phyloP scores from a whole-genome alignment of 2,797 vertebrate genomes.

The Astyanax mexicanus region DNA sequence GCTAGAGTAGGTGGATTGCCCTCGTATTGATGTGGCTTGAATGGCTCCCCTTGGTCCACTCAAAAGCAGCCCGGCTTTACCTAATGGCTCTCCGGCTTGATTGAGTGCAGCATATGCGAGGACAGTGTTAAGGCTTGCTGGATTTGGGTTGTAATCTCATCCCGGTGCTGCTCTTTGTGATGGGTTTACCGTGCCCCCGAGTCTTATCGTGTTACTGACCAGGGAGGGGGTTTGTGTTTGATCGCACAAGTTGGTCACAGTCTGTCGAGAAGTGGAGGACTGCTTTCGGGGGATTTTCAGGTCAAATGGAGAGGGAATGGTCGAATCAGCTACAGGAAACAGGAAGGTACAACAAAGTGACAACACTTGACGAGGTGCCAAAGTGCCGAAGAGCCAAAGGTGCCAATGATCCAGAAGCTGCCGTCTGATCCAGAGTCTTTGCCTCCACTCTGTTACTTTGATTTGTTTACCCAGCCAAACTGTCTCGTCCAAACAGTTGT shows the following conservation, averaged over 20 bases:
- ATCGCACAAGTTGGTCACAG: constrained; percentile 13
- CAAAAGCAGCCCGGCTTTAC: constrained; percentile 35
- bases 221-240: neutral
- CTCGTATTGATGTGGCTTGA: constrained; percentile 70
- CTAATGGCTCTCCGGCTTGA: constrained; percentile 62
- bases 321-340: neutral
- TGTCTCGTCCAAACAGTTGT: constrained; percentile 20
- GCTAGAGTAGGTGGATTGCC: constrained; percentile 63
- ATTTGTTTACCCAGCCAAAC: constrained; percentile 36
- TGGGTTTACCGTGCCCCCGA: constrained; percentile 66
- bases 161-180: constrained; percentile 59
- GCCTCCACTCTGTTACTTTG: constrained; percentile 1
- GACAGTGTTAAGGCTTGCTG: constrained; percentile 63
- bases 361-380: constrained; percentile 4
- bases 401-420: neutral
- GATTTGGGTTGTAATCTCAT: constrained; percentile 55
- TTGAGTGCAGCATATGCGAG: constrained; percentile 71
- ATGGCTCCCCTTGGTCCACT: constrained; percentile 67
- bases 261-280: neutral
- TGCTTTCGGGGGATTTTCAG: neutral
- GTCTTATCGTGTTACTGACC: constrained; percentile 29
- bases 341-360: neutral
- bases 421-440: neutral
- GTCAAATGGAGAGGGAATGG: constrained; percentile 8
- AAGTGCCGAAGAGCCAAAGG: too few relatives aligned